phyloP scores from a whole-genome alignment of 2,113 vertebrate genomes.

The Ciconia boyciana region DNA sequence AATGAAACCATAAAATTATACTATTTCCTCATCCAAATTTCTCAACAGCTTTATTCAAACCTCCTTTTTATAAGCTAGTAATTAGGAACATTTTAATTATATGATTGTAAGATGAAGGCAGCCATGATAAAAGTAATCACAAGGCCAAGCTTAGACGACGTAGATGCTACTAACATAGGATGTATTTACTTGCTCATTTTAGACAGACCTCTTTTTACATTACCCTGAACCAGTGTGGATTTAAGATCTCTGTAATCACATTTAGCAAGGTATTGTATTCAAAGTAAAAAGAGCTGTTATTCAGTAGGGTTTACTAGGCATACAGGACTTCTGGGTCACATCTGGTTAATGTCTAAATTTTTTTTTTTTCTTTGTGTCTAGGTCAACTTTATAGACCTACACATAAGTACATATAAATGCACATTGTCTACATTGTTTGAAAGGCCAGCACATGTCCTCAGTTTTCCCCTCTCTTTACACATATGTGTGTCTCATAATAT shows the following conservation, averaged over 20 bases:
- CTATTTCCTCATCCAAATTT: background rate
- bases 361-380: background rate
- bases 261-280: background rate
- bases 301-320: background rate
- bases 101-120: background rate
- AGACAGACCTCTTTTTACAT: background rate
- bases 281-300: background rate
- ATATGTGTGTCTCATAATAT: background rate
- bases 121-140: background rate
- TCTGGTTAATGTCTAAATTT: background rate
- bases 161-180: background rate
- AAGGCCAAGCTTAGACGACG: background rate
- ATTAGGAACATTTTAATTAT: constrained; percentile 1
- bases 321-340: background rate
- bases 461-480: background rate
- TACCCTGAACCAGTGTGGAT: background rate
- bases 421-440: background rate
- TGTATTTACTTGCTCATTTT: background rate
- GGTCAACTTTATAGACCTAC: background rate
- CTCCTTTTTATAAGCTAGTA: background rate
- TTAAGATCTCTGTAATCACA: background rate
- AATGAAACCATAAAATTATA: background rate
- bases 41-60: background rate
- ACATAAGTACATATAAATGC: background rate
- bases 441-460: background rate